Evolutionary conservation across 2,888 invertebrate genomes (phyloP).

Genomic region (Hirtodrosophila cameraria): DNA sequence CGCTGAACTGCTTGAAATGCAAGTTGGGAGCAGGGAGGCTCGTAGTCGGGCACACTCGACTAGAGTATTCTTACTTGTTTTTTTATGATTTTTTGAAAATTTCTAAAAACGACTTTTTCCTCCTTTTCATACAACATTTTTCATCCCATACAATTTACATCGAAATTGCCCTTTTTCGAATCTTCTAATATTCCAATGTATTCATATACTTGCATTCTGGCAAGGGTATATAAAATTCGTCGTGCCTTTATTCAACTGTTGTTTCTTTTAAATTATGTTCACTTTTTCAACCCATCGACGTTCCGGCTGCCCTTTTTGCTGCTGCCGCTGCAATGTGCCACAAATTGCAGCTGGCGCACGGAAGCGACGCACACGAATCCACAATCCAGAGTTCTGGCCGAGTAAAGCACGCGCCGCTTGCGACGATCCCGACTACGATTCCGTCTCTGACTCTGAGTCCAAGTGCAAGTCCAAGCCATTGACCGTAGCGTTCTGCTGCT

Average conservation of each 20-base stretch:
- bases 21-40: too few relatives aligned
- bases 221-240: constrained; percentile 9
- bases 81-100: too few relatives aligned
- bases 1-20: too few relatives aligned
- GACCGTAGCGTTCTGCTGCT: constrained; percentile 57
- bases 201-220: not conserved
- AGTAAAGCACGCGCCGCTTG: constrained; percentile 75
- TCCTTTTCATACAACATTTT: too few relatives aligned
- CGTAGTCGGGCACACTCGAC: too few relatives aligned
- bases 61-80: too few relatives aligned
- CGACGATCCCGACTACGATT: constrained; percentile 42
- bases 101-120: too few relatives aligned
- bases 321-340: constrained; percentile 46
- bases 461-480: constrained; percentile 52
- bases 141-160: too few relatives aligned
- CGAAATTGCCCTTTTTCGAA: too few relatives aligned
- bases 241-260: not conserved
- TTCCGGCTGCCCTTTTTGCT: constrained; percentile 60
- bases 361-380: constrained; percentile 66
- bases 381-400: constrained; percentile 41
- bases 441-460: not conserved
- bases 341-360: constrained; percentile 78
- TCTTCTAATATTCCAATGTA: not conserved
- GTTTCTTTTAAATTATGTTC: constrained; percentile 39
- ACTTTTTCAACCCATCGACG: constrained; percentile 43